Base-by-base conservation (phyloP, 2,888 invertebrate genomes). In the Xylophagus ater region DNA sequence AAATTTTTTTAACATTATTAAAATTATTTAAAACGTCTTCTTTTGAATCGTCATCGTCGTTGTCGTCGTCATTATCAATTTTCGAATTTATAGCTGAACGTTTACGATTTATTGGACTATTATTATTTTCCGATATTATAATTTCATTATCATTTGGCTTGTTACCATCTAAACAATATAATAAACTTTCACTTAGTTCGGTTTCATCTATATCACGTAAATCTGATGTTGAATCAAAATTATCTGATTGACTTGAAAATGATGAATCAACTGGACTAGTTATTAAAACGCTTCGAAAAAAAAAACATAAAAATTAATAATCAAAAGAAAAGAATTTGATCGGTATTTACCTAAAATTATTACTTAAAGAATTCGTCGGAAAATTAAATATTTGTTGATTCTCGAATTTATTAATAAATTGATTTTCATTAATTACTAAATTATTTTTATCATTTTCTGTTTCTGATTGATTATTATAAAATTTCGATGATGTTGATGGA, bases 181-280 rank as follows among this genome's bases (percentile, higher is more conserved):
- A 58, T 32, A 85, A 62, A 29, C 80, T 81, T 39, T 78, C 73
- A 12, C 74, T 74, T 33, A 81, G 60, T 49, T 71, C 70, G 14
- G 76, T 73, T 30, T 73, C 72, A 19, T 70, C 70, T n/a, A 70
- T 54, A 48, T 71, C 71, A 10, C 71, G 67, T 44, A 70, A 53
- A 55, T 70, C 54, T 32, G 57, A 54, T 1, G 60, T 61, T 2
- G 67, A 68, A 47, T 71, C 74, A 52, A 76, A 79, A 58, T 80
- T 80, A 51, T 74, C 83, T 4, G 85, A 79, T 51, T 81, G 77
- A 51, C 83, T 84, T 9, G 82, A 71, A 56, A 87, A 83, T 52
- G 83, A 85, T 44, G 83, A 67, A 65, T 87, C 86, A 8, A 78
- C 73, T 1, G 83, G 83, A 38, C 80, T 80, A 1, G 79, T 77